Evolutionary conservation across 2,113 vertebrate genomes (phyloP), one percentile per base, ranked within the genome.

Genomic region (Scolopax mira): DNA sequence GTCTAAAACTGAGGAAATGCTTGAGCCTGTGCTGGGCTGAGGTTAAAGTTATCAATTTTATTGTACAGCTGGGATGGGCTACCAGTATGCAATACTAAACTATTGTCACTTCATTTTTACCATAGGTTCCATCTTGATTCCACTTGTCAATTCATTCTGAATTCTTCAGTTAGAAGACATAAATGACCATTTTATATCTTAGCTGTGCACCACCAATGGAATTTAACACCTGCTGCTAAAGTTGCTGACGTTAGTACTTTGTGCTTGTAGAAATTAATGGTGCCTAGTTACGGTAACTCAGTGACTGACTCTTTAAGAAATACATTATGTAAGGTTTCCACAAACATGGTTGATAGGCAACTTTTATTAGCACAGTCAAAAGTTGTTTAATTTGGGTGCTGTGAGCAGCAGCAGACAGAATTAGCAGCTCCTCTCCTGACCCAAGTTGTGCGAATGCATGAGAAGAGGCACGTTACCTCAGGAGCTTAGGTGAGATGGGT

Each of bases 301-400:
- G 62, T 42, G 65, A 61, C 49, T 92, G 52, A 24, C 23, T 74
- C 30, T 54, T 60, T 48, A 69, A 79, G 52, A 82, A 80, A 37
- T 31, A 15, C 4, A 4, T 70, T 71, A 18, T 39, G 48, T 23
- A 72, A 46, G 33, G 52, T 79, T 79, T 88, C 66, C 57, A 23
- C 33, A 64, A 25, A 64, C 55, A 15, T 3, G 30, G 24, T 7
- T 62, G 42, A 79, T 51, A 35, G 61, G 33, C 66, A 90, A 4
- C 62, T 79, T 85, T 7, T 81, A 49, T 22, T 60, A 27, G 33
- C 23, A 48, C 23, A 48, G 67, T 64, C 44, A 48, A 19, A 71
- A 79, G 57, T 21, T 81, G 24, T 74, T 94, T 72, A 57, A 75
- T 90, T 79, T 86, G 64, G 37, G 27, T 74, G 48, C 82, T 79